Percentiles rank a stretch among this genome's conserved stretches.
phyloP scores from a whole-genome alignment of 2,797 vertebrate species.

The Sciurus carolinensis region DNA sequence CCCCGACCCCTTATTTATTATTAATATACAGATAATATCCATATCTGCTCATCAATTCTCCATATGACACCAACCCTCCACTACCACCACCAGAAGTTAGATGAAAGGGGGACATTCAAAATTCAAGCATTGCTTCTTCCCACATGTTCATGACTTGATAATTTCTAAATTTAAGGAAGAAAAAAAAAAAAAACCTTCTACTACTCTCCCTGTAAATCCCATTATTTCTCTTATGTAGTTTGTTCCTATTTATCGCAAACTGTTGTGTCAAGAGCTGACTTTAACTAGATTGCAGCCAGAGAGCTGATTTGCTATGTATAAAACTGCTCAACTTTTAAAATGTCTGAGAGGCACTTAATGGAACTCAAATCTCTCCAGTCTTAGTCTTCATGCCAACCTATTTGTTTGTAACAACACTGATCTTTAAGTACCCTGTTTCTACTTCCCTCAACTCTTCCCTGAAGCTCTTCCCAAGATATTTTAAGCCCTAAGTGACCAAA shows the following conservation, averaged over 20 bases:
- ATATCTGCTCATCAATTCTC: not conserved
- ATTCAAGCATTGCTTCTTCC: not conserved
- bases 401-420: not conserved
- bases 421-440: not conserved
- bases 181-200: not conserved
- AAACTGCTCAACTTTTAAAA: not conserved
- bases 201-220: too few relatives aligned
- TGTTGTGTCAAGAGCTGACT: not conserved
- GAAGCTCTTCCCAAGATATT: not conserved
- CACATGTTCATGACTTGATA: not conserved
- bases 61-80: too few relatives aligned
- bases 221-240: not conserved
- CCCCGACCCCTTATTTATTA: too few relatives aligned
- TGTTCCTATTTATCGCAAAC: not conserved
- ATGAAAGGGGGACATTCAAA: too few relatives aligned
- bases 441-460: too few relatives aligned
- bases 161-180: not conserved
- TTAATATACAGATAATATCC: not conserved
- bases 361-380: not conserved
- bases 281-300: too few relatives aligned
- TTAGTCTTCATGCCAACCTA: not conserved
- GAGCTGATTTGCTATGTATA: not conserved
- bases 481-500: too few relatives aligned
- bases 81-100: not conserved
- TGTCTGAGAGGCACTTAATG: not conserved